Base-by-base conservation (phyloP, 2,888 invertebrate genomes). In the Emmelina monodactyla region DNA sequence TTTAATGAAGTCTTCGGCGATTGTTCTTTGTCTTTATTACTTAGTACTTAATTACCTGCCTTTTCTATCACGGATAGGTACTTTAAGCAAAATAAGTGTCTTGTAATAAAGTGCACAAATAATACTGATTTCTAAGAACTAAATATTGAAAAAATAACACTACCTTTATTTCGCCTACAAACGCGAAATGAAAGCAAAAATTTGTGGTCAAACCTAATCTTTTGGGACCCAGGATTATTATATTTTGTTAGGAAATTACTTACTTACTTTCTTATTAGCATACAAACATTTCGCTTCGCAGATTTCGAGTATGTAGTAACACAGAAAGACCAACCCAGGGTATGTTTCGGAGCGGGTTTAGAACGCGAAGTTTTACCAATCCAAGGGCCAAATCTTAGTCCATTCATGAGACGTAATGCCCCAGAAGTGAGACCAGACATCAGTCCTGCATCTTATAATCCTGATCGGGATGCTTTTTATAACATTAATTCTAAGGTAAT, bases 271-370 rank as follows among this genome's bases (percentile, higher is more conserved):
- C 19, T 19, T 19, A 5, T 6, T 19, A 19, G 19, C 5, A 5
- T 19, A 19, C 9, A 6, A 19, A 9, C 5, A 19, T 19, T 6
- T 6, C 5, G 5, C 19, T 19, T 19, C 37, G 19, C 49, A 84
- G 84, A 79, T 53, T 84, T 84, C 40, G 72, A 80, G 43, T 84
- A 84, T 54, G 73, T 83, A n/a, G 78, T 84, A 28, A 82, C 73
- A 31, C 70, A 81, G 39, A 70, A 78, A 28, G 46, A 49, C 7
- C 58, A 60, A 11, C 71, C 82, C 0, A 66, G 57, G 1, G 59
- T 84, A 39, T 83, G 82, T 34, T 85, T 85, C 42, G 82, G 83
- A 1, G 73, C 81, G 0, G 60, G 66, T 1, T 46, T 82, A 37
- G 51, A 63, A 1, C 68, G 84, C 2, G 76, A 76, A 30, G 67